These are phyloP conservation scores for Anguilla megastoma DNA, from an alignment of 2,797 vertebrate species.

Conservation along the genomic window DNA sequence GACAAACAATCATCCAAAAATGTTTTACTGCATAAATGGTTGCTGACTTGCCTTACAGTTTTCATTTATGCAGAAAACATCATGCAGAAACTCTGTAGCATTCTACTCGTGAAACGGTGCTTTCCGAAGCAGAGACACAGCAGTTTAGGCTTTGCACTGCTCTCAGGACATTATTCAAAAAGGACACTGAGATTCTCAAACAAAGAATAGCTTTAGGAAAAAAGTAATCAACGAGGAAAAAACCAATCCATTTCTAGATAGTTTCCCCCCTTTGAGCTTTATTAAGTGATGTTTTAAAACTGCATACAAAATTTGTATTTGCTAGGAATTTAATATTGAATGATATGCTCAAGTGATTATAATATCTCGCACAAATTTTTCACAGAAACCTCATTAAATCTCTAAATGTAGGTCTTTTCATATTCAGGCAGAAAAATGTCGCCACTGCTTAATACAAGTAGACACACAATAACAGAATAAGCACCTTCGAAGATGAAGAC, in stretches of 20 bases:
- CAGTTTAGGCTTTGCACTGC: not conserved
- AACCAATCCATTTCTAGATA: conserved; percentile 25
- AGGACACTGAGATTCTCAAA: not conserved
- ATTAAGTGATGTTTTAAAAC: conserved; percentile 53
- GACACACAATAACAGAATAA: conserved; percentile 45
- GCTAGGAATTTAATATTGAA: conserved; percentile 44
- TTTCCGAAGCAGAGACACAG: not conserved
- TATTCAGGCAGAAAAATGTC: conserved; percentile 44
- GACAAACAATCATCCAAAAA: not conserved
- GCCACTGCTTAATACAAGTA: conserved; percentile 42
- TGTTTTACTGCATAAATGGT: not conserved
- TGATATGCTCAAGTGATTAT: conserved; percentile 47
- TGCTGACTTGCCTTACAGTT: not conserved
- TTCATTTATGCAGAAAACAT: too few species aligned
- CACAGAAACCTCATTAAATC: conserved; percentile 53
- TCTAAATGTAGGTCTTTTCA: conserved; percentile 46
- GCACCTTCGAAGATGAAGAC: conserved; percentile 47
- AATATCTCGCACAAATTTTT: conserved; percentile 42
- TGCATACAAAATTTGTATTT: conserved; percentile 43
- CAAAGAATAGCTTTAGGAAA: not conserved
- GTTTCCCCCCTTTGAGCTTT: conserved; percentile 49
- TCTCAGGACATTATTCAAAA: not conserved
- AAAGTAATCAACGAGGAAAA: not conserved
- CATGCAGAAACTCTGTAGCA: not conserved
- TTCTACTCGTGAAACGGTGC: not conserved